phyloP scores from a whole-genome alignment of 1,140 invertebrate genomes.

The Carposina sasakii region DNA sequence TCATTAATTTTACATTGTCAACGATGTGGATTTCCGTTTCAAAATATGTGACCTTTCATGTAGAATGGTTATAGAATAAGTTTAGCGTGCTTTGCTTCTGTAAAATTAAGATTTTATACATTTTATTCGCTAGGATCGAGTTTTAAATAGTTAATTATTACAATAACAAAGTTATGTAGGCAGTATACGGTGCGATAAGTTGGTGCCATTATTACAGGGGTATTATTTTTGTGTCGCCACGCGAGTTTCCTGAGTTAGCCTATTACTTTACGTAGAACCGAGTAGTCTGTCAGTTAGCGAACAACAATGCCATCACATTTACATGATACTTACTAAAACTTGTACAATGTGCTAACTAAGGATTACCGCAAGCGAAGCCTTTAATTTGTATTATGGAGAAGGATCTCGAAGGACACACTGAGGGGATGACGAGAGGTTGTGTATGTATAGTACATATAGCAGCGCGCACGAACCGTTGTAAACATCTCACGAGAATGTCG shows the following conservation, averaged over 20 bases:
- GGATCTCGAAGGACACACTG: too few species aligned
- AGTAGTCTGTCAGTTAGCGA: too few species aligned
- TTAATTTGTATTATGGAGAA: too few species aligned
- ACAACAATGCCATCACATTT: too few species aligned
- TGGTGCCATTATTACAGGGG: slow-evolving; percentile 72
- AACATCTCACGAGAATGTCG: too few species aligned
- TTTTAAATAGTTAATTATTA: slow-evolving; percentile 63
- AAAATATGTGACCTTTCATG: slow-evolving; percentile 57
- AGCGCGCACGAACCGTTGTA: too few species aligned
- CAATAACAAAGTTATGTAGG: slow-evolving; percentile 70
- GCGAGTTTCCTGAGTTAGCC: slow-evolving; percentile 15
- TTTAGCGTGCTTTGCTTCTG: slow-evolving; percentile 70
- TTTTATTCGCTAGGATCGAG: slow-evolving; percentile 65
- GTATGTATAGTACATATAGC: too few species aligned
- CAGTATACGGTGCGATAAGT: slow-evolving; percentile 71
- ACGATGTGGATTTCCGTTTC: slow-evolving; percentile 55
- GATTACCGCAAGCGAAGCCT: too few species aligned
- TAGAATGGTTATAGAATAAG: slow-evolving; percentile 66
- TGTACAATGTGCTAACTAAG: too few species aligned
- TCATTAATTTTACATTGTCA: slow-evolving; percentile 37
- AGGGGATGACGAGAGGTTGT: too few species aligned
- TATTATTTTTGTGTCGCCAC: slow-evolving; percentile 53
- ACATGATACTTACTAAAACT: too few species aligned
- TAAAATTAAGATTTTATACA: slow-evolving; percentile 69
- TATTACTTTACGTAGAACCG: too few species aligned